Evolutionary conservation across 2,888 invertebrate genomes (phyloP).

Genomic region (Drosophila austrosaltans): DNA sequence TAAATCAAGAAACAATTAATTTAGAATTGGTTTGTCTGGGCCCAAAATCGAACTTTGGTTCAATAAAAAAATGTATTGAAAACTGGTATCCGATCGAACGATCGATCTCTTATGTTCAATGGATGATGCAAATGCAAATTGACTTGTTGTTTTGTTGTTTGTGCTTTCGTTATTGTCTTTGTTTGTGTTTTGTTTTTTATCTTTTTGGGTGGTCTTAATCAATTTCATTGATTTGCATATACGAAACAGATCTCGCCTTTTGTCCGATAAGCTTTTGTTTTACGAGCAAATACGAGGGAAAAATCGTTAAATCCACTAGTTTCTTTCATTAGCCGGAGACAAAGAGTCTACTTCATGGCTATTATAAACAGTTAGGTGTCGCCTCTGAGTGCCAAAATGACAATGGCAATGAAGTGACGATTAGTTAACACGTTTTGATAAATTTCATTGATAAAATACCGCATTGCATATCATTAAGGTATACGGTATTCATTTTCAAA

Average conservation of each 20-base stretch:
- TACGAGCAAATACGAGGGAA: slow-evolving; percentile 8
- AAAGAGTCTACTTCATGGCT: slow-evolving; percentile 31
- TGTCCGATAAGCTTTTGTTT: slow-evolving; percentile 51
- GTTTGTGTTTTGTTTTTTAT: slow-evolving; percentile 13
- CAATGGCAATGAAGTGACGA: slow-evolving; percentile 67
- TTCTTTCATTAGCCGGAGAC: slow-evolving; percentile 29
- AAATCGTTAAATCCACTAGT: slow-evolving; percentile 33
- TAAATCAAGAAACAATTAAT: slow-evolving; percentile 78
- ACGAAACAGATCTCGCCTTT: slow-evolving; percentile 52
- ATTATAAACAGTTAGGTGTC: slow-evolving; percentile 26
- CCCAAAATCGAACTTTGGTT: slow-evolving; percentile 40
- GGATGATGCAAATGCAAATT: slow-evolving; percentile 69
- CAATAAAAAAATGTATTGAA: slow-evolving; percentile 2
- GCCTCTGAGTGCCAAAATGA: slow-evolving; percentile 36
- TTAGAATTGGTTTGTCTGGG: slow-evolving; percentile 52
- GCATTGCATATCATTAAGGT: background rate
- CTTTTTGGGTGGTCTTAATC: slow-evolving; percentile 56
- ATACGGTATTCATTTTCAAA: background rate
- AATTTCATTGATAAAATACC: slow-evolving; percentile 38
- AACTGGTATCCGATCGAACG: slow-evolving; percentile 44
- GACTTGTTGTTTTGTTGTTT: slow-evolving; percentile 51
- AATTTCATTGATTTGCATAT: slow-evolving; percentile 59
- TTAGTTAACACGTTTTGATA: slow-evolving; percentile 57
- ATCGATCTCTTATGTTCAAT: slow-evolving; percentile 44
- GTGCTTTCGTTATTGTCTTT: slow-evolving; percentile 3